Conservation (phyloP, 2,888 invertebrate genomes). For the Listrodromus nycthemerus region DNA sequence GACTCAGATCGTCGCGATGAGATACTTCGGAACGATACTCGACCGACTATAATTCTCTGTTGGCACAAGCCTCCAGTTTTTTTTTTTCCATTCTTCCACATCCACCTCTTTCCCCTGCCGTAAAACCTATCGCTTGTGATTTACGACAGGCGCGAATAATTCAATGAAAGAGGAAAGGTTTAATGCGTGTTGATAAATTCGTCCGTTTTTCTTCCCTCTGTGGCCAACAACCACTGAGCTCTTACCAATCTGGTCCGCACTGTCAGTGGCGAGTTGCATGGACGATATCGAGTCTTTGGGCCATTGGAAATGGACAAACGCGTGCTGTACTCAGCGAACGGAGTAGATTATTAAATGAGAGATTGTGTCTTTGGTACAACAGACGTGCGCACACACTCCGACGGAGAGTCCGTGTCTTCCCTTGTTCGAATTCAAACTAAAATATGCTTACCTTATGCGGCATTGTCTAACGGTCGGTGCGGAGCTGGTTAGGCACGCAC, state of each 20-base stretch:
- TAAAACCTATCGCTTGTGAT: constrained; percentile 34
- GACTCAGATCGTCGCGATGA: constrained; percentile 36
- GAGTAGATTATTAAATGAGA: constrained; percentile 44
- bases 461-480: constrained; percentile 42
- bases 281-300: constrained; percentile 1
- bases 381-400: neutral
- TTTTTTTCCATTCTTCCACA: neutral
- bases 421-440: constrained; percentile 39
- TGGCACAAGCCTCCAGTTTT: constrained; percentile 9
- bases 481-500: constrained; percentile 51
- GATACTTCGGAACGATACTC: constrained; percentile 35
- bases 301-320: neutral
- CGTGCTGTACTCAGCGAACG: neutral
- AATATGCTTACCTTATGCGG: constrained; percentile 51
- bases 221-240: neutral
- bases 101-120: constrained; percentile 8
- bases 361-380: neutral
- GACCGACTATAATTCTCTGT: constrained; percentile 36
- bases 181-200: neutral
- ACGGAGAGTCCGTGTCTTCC: neutral
- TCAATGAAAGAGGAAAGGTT: constrained; percentile 10
- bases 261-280: neutral
- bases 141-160: constrained; percentile 13
- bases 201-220: neutral
- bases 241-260: neutral